Evolutionary conservation across 2,888 invertebrate genomes (phyloP).

Genomic region (Erebia palarica): DNA sequence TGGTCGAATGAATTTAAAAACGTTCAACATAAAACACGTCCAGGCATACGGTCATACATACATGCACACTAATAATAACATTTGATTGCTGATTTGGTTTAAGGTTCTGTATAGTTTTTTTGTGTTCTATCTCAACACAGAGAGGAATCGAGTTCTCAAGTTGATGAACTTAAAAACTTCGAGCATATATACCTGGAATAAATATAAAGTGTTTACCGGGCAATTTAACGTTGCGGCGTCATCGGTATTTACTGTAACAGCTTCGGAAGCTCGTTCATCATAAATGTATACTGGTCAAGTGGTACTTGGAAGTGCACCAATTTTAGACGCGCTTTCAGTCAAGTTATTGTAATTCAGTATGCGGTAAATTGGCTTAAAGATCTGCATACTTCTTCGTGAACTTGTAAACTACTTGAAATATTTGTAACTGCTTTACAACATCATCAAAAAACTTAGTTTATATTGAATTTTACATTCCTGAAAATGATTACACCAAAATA

Average conservation of each 20-base stretch:
- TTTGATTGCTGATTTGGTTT: too few relatives aligned
- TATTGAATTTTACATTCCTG: too few relatives aligned
- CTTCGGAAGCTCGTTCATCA: slow-evolving; percentile 32
- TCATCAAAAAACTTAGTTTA: too few relatives aligned
- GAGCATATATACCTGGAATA: not conserved
- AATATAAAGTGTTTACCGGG: not conserved
- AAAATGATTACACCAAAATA: too few relatives aligned
- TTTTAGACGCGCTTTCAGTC: slow-evolving; percentile 26
- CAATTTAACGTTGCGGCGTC: slow-evolving; percentile 4
- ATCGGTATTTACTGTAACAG: slow-evolving; percentile 14
- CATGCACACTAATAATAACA: too few relatives aligned
- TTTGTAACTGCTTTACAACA: not conserved
- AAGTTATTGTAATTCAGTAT: slow-evolving; percentile 27
- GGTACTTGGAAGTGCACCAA: slow-evolving; percentile 36
- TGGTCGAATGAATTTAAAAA: too few relatives aligned
- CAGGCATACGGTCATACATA: too few relatives aligned
- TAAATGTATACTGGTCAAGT: slow-evolving; percentile 33
- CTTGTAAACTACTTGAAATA: not conserved
- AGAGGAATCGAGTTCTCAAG: too few relatives aligned
- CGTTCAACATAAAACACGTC: too few relatives aligned
- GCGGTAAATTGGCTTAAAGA: slow-evolving; percentile 9
- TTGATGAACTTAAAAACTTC: not conserved
- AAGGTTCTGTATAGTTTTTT: too few relatives aligned
- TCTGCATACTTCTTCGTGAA: not conserved
- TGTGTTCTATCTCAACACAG: too few relatives aligned